Evolutionary conservation across 2,113 vertebrate species (phyloP).

Genomic region (Dipodomys ordii): DNA sequence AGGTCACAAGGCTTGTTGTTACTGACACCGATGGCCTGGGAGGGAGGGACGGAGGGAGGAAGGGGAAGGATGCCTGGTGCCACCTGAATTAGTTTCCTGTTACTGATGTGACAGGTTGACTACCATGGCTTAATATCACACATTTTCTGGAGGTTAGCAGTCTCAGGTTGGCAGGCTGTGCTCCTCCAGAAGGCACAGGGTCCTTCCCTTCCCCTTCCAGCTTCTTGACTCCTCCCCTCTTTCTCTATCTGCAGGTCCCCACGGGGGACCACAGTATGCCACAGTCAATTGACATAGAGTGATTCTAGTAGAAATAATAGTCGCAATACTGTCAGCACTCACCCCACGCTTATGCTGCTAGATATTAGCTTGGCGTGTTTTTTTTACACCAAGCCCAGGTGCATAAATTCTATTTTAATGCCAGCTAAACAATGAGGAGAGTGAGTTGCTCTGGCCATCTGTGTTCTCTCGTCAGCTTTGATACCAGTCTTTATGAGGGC

Average conservation of each 20-base stretch:
- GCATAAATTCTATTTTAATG: background rate
- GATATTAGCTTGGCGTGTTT: background rate
- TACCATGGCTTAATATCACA: background rate
- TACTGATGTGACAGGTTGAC: constrained; percentile 7
- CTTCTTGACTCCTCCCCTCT: background rate
- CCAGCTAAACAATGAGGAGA: constrained; percentile 8
- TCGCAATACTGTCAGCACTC: background rate
- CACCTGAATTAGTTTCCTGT: background rate
- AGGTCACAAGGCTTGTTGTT: background rate
- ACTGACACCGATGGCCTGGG: background rate
- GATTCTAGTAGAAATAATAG: background rate
- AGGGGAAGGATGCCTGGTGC: too few species aligned
- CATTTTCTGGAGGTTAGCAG: background rate
- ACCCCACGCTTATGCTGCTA: background rate
- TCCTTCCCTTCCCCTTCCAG: background rate
- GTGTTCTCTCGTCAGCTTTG: background rate
- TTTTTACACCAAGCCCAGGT: background rate
- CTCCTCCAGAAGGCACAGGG: background rate
- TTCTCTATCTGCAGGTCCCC: background rate
- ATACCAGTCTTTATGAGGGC: background rate
- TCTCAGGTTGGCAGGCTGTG: background rate
- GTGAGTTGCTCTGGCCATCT: background rate
- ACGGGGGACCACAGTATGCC: background rate
- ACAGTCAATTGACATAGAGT: background rate
- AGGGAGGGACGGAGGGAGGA: background rate